These are phyloP conservation scores for Echinarachnius parma DNA, from an alignment of 53 echinoderm and acorn worm genomes.

Conservation along the genomic window DNA sequence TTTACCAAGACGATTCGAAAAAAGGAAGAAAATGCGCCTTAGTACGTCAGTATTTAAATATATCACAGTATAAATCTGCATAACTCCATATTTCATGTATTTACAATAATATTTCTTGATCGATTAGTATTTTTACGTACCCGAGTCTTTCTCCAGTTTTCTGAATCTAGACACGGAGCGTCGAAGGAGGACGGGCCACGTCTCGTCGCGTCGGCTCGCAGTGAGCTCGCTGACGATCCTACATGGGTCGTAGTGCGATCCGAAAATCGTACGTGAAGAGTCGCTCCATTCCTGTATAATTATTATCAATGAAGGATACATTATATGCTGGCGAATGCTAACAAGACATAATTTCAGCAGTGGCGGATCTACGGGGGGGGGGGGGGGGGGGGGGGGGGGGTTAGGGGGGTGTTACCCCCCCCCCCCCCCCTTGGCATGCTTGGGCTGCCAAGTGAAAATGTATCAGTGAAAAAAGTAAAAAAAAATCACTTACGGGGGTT, in stretches of 20 bases:
- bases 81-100: neutral
- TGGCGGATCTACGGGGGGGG: too few relatives aligned
- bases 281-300: slow-evolving; percentile 20
- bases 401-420: too few relatives aligned
- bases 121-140: too few relatives aligned
- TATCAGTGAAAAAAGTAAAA: too few relatives aligned
- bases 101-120: neutral
- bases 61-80: neutral
- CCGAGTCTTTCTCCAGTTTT: slow-evolving; percentile 48
- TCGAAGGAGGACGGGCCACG: neutral
- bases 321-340: too few relatives aligned
- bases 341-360: too few relatives aligned
- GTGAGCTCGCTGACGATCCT: neutral
- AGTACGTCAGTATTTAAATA: neutral
- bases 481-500: too few relatives aligned
- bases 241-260: slow-evolving; percentile 23
- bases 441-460: too few relatives aligned
- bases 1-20: too few relatives aligned
- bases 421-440: too few relatives aligned
- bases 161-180: slow-evolving; percentile 26
- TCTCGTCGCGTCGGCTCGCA: neutral
- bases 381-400: too few relatives aligned
- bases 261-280: slow-evolving; percentile 8
- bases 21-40: neutral
- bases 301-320: too few relatives aligned